A percentile compares a stretch with the other conserved stretches of the same genome.
phyloP scores from a whole-genome alignment of 2,888 invertebrate genomes.

The Oligia latruncula region DNA sequence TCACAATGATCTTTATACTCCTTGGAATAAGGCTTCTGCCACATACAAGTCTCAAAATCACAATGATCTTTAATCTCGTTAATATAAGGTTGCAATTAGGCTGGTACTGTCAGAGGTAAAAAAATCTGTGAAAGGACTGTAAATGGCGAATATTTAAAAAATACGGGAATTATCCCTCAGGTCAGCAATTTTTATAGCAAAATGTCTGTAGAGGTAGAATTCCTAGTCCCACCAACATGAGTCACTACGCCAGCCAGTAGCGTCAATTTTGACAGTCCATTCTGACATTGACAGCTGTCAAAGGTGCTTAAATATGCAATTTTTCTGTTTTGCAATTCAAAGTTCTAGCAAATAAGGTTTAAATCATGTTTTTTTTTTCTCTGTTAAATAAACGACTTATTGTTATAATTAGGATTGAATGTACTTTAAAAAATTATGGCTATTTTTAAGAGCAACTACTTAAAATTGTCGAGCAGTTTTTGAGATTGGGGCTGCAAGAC shows the following conservation, averaged over 20 bases:
- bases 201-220: neutral
- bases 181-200: neutral
- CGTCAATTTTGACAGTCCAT: slow-evolving; percentile 46
- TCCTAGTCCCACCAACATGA: slow-evolving; percentile 7
- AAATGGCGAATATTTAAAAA: neutral
- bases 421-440: slow-evolving; percentile 59
- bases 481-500: slow-evolving; percentile 51
- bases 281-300: slow-evolving; percentile 58
- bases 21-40: no score
- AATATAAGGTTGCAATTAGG: no score
- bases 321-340: slow-evolving; percentile 59
- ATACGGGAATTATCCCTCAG: neutral
- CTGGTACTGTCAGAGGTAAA: no score
- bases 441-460: slow-evolving; percentile 56
- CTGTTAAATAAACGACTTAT: slow-evolving; percentile 61
- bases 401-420: slow-evolving; percentile 59
- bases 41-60: no score
- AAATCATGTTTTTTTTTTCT: slow-evolving; percentile 55
- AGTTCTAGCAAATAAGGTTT: slow-evolving; percentile 59
- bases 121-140: no score
- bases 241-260: slow-evolving; percentile 10
- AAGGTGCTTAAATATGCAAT: slow-evolving; percentile 58
- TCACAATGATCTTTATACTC: no score
- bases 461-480: slow-evolving; percentile 49
- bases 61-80: no score